A percentile compares a stretch with the other conserved stretches of the same genome.
Evolutionary conservation across 1,140 invertebrate genomes (phyloP).

Genomic region (Drosophila sp.): DNA sequence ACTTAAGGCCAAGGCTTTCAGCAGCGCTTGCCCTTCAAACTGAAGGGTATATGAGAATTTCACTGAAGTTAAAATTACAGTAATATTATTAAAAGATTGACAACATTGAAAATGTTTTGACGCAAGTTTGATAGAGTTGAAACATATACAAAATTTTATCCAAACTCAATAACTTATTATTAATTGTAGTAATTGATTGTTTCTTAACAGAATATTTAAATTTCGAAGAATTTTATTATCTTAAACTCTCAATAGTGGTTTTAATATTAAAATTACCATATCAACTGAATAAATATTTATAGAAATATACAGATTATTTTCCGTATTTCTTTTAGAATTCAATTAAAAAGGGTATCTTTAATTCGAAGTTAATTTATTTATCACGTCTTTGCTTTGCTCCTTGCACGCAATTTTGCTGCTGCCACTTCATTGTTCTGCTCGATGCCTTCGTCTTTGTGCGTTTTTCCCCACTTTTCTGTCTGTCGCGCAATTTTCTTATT

Average conservation of each 20-base stretch:
- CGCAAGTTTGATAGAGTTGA: no score
- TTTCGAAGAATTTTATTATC: no score
- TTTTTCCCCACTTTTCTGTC: slow-evolving; percentile 70
- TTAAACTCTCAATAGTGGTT: no score
- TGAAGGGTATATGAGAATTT: neutral
- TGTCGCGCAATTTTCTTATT: slow-evolving; percentile 77
- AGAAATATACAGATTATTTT: no score
- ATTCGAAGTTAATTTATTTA: slow-evolving; percentile 1
- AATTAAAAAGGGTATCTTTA: slow-evolving; percentile 11
- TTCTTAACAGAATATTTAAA: no score
- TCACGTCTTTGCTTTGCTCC: neutral
- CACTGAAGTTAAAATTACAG: neutral
- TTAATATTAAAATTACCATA: no score
- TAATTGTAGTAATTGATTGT: no score
- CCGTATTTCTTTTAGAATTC: no score
- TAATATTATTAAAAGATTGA: neutral
- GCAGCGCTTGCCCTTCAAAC: slow-evolving; percentile 1
- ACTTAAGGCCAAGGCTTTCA: slow-evolving; percentile 27
- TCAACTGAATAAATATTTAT: no score
- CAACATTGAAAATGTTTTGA: no score
- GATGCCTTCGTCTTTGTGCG: slow-evolving; percentile 65
- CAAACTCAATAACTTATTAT: no score
- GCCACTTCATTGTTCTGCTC: slow-evolving; percentile 62
- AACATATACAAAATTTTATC: no score
- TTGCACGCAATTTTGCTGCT: slow-evolving; percentile 19